phyloP scores from a whole-genome alignment of 1,140 invertebrate genomes.

The Trachelipus rathkii region DNA sequence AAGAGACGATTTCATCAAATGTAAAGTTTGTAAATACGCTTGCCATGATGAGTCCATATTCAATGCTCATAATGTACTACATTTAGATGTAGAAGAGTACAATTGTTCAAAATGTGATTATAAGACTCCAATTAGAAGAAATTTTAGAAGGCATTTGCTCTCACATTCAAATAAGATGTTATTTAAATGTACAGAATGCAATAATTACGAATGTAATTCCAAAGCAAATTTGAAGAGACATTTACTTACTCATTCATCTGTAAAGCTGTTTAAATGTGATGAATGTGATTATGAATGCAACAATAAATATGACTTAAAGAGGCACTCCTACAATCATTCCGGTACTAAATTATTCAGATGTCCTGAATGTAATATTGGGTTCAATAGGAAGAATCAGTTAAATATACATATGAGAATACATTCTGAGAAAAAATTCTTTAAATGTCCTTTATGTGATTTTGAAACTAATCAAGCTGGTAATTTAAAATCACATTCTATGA shows the following conservation, averaged over 20 bases:
- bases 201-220: conserved; percentile 12
- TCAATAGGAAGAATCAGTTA: conserved; percentile 18
- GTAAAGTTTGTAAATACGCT: no score
- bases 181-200: conserved; percentile 16
- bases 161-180: background rate
- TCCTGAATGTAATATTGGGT: conserved; percentile 20
- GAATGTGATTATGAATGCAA: conserved; percentile 19
- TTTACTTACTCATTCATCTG: conserved; percentile 18
- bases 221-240: conserved; percentile 22
- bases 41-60: no score
- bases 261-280: conserved; percentile 17
- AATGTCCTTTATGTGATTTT: conserved; percentile 17
- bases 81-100: no score
- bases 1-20: no score
- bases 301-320: conserved; percentile 15
- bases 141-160: no score
- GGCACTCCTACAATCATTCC: conserved; percentile 20
- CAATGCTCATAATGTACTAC: no score
- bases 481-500: no score
- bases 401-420: conserved; percentile 23
- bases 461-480: no score
- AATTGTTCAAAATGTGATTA: no score
- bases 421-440: conserved; percentile 21
- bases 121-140: no score
- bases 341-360: conserved; percentile 23